Percentiles rank a stretch among this genome's conserved stretches.
Evolutionary conservation across 2,113 vertebrate genomes (phyloP).

Genomic region (Acinonyx jubatus): DNA sequence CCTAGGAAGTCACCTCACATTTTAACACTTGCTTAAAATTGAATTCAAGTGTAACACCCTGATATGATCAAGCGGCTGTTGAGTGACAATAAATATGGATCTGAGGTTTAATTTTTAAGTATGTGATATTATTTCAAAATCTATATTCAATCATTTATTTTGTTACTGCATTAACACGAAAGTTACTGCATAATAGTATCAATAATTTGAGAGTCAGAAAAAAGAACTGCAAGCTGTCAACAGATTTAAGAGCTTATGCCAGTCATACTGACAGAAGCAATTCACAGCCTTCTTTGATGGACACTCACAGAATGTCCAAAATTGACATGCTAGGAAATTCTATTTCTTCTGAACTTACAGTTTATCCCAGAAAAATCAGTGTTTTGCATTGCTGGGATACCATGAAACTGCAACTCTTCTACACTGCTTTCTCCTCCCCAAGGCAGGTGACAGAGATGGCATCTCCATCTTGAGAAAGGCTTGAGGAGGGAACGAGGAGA

Average conservation of each 20-base stretch:
- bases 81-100: slow-evolving; percentile 3
- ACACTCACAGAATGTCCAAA: slow-evolving; percentile 57
- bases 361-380: slow-evolving; percentile 64
- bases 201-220: slow-evolving; percentile 56
- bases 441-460: background rate
- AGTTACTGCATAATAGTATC: slow-evolving; percentile 39
- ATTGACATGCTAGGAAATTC: slow-evolving; percentile 68
- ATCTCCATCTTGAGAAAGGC: background rate
- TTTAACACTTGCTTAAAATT: slow-evolving; percentile 40
- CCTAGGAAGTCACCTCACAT: slow-evolving; percentile 24
- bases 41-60: background rate
- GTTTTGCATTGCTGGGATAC: slow-evolving; percentile 45
- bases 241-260: slow-evolving; percentile 43
- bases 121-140: slow-evolving; percentile 50
- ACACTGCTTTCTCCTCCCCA: slow-evolving; percentile 1
- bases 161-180: slow-evolving; percentile 27
- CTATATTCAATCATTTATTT: slow-evolving; percentile 36
- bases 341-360: slow-evolving; percentile 68
- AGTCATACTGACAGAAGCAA: slow-evolving; percentile 66
- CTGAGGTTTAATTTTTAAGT: slow-evolving; percentile 37
- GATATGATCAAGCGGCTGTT: background rate
- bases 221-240: slow-evolving; percentile 48
- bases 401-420: background rate
- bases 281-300: slow-evolving; percentile 52
- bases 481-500: background rate